Percentiles rank a stretch among this genome's conserved stretches.
Evolutionary conservation across 2,888 invertebrate genomes (phyloP).

Genomic region (Oscheius sp.): DNA sequence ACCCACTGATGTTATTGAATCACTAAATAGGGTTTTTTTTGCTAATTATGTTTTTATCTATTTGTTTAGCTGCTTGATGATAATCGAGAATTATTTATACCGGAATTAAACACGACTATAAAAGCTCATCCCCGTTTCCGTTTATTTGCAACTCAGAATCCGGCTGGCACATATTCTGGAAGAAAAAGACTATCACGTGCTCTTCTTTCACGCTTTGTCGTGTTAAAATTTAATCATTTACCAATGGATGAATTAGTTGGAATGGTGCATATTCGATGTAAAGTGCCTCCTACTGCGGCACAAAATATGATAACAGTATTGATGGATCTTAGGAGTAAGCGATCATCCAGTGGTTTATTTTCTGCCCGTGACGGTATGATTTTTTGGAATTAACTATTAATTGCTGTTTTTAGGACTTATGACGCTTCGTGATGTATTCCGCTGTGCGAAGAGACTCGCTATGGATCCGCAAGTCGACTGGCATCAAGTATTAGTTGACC

Average conservation of each 20-base stretch:
- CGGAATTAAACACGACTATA: conserved; percentile 92
- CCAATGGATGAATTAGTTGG: conserved; percentile 86
- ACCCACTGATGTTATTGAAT: conserved; percentile 96
- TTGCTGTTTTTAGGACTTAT: too few species aligned
- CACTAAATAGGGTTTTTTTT: conserved; percentile 86
- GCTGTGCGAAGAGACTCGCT: conserved; percentile 67
- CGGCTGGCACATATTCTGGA: conserved; percentile 87
- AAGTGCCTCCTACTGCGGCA: conserved; percentile 60
- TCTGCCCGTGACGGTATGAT: conserved; percentile 60
- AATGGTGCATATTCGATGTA: conserved; percentile 67
- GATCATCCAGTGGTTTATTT: conserved; percentile 65
- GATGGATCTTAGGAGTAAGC: conserved; percentile 53
- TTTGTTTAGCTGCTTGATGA: conserved; percentile 84
- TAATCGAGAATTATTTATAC: conserved; percentile 95
- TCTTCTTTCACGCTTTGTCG: conserved; percentile 95
- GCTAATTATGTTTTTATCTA: neutral
- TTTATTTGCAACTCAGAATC: conserved; percentile 99
- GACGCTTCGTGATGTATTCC: conserved; percentile 66
- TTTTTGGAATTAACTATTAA: neutral
- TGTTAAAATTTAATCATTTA: conserved; percentile 94
- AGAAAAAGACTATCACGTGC: conserved; percentile 78
- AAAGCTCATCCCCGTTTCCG: conserved; percentile 94
- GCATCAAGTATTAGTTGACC: conserved; percentile 53
- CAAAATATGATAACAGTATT: conserved; percentile 68
- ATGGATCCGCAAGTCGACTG: conserved; percentile 52